Percentiles rank a stretch among this genome's conserved stretches.
Conservation (phyloP, 2,113 vertebrate genomes). For the Seriola quinqueradiata region DNA sequence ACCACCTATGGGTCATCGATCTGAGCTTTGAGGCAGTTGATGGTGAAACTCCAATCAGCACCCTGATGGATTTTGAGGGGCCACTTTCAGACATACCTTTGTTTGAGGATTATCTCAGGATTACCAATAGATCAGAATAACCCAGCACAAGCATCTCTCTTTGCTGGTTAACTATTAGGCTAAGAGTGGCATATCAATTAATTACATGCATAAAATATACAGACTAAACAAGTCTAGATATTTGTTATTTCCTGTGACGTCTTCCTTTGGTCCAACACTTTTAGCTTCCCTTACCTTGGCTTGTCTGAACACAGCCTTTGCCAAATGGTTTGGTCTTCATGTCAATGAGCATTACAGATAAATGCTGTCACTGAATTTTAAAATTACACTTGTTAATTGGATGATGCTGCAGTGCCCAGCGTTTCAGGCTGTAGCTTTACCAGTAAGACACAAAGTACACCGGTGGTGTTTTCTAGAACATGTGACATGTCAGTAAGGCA, state of each 20-base stretch:
- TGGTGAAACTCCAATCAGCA: neutral
- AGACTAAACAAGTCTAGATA: neutral
- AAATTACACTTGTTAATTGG: constrained; percentile 31
- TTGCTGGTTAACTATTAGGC: constrained; percentile 4
- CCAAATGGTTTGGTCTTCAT: constrained; percentile 29
- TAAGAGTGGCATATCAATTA: neutral
- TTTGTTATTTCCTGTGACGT: neutral
- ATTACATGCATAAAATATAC: neutral
- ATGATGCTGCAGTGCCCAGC: constrained; percentile 30
- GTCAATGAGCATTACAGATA: constrained; percentile 44
- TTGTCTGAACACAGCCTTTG: neutral
- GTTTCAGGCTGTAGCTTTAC: neutral
- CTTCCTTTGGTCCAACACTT: neutral
- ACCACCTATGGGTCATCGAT: constrained; percentile 38
- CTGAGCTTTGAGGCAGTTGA: neutral
- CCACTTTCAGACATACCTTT: constrained; percentile 32
- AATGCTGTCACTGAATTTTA: constrained; percentile 41
- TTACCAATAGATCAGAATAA: constrained; percentile 41
- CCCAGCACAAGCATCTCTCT: constrained; percentile 18
- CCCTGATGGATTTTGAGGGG: constrained; percentile 10
- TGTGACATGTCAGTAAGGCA: neutral
- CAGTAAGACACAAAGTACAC: neutral
- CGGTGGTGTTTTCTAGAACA: constrained; percentile 4
- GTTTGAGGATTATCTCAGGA: constrained; percentile 43
- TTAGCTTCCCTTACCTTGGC: neutral